phyloP scores from a whole-genome alignment of 23 tunicate genomes.

The Oikopleura dioica region DNA sequence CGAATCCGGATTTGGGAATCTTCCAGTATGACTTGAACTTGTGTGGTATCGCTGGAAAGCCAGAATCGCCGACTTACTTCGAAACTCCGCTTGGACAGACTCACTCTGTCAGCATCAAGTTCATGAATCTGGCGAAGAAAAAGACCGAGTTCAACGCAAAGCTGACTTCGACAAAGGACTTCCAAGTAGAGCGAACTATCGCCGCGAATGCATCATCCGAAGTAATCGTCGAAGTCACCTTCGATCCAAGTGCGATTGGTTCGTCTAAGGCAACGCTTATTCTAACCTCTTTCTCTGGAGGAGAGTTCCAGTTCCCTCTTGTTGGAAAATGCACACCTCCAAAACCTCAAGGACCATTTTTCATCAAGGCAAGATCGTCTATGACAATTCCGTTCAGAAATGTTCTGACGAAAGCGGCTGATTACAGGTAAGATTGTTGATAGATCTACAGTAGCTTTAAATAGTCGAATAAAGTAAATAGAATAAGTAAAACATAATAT shows the following conservation, averaged over 20 bases:
- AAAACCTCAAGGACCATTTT: slow-evolving; percentile 80
- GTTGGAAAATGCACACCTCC: slow-evolving; percentile 36
- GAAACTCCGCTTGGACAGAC: slow-evolving; percentile 26
- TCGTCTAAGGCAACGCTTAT: slow-evolving; percentile 25
- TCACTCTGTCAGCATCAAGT: slow-evolving; percentile 38
- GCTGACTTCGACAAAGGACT: slow-evolving; percentile 18
- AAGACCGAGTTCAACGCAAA: slow-evolving; percentile 76
- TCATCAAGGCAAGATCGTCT: slow-evolving; percentile 38
- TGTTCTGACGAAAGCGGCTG: slow-evolving; percentile 32
- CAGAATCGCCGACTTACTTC: slow-evolving; percentile 50
- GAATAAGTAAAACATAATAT: not conserved
- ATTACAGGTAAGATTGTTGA: slow-evolving; percentile 27
- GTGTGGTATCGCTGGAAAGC: slow-evolving; percentile 32
- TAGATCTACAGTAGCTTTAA: not conserved
- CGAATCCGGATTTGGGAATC: slow-evolving; percentile 45
- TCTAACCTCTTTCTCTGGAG: slow-evolving; percentile 61
- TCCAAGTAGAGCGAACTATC: slow-evolving; percentile 22
- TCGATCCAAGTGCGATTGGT: slow-evolving; percentile 50
- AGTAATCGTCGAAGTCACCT: slow-evolving; percentile 60
- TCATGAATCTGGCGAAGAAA: slow-evolving; percentile 60
- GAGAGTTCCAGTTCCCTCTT: slow-evolving; percentile 71
- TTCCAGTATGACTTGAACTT: slow-evolving; percentile 55
- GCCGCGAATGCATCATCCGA: slow-evolving; percentile 79
- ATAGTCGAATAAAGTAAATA: not conserved
- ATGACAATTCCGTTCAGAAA: slow-evolving; percentile 61